phyloP scores from a whole-genome alignment of 2,888 invertebrate species.

The Anagyrus pseudococci region DNA sequence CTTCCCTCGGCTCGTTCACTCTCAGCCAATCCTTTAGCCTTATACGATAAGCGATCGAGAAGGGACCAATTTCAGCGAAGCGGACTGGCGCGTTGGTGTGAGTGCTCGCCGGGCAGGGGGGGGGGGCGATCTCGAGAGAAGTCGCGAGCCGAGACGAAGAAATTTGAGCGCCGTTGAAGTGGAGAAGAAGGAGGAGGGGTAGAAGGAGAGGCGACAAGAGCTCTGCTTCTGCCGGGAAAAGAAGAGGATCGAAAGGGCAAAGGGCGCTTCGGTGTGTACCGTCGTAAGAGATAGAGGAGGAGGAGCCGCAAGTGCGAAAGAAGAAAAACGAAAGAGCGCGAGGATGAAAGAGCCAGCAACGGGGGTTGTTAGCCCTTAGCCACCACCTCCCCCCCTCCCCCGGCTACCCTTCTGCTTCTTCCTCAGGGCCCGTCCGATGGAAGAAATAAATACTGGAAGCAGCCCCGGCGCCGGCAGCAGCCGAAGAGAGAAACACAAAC shows the following conservation, averaged over 20 bases:
- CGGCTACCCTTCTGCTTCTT: too few relatives aligned
- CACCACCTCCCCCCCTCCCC: too few relatives aligned
- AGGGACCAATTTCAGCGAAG: slow-evolving; percentile 34
- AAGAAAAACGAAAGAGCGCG: slow-evolving; percentile 4
- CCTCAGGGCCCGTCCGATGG: too few relatives aligned
- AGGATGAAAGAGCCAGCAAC: slow-evolving; percentile 1
- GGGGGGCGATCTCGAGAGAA: slow-evolving; percentile 36
- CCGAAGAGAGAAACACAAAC: slow-evolving; percentile 61
- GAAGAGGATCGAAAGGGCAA: too few relatives aligned
- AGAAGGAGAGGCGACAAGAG: too few relatives aligned
- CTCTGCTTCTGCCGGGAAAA: too few relatives aligned
- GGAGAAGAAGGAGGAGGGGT: slow-evolving; percentile 26
- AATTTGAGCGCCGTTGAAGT: slow-evolving; percentile 36
- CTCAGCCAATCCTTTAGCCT: slow-evolving; percentile 38
- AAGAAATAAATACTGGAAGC: too few relatives aligned
- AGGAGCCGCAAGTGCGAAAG: slow-evolving; percentile 33
- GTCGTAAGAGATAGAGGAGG: too few relatives aligned
- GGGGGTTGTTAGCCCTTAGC: too few relatives aligned
- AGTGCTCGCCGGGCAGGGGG: slow-evolving; percentile 21
- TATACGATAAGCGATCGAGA: slow-evolving; percentile 40
- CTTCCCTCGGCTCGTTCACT: too few relatives aligned
- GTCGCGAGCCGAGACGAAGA: slow-evolving; percentile 25
- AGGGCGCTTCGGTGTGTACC: too few relatives aligned
- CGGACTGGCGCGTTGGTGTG: neutral
- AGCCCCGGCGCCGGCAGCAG: neutral